A percentile compares a stretch with the other conserved stretches of the same genome.
These are phyloP conservation scores for Cotesia congregata DNA, from an alignment of 2,888 invertebrate genomes.

Conservation along the genomic window DNA sequence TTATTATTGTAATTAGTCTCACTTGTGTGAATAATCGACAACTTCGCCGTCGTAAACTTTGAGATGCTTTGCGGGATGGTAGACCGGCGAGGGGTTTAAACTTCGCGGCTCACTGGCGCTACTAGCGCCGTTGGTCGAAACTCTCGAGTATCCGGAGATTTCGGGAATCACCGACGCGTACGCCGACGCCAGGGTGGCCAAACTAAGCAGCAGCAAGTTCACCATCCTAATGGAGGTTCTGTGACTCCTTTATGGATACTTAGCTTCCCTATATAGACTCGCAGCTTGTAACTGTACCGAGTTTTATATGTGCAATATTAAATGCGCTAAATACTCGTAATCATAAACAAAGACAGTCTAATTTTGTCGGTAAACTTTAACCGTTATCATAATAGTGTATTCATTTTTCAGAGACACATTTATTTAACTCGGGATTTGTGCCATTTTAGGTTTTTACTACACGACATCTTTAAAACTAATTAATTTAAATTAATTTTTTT, in stretches of 20 bases:
- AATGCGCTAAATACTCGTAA: constrained; percentile 51
- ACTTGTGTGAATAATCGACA: constrained; percentile 57
- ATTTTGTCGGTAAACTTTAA: constrained; percentile 53
- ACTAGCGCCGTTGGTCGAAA: constrained; percentile 55
- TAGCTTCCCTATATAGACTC: constrained; percentile 44
- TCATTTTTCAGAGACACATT: background rate
- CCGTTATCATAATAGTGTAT: constrained; percentile 48
- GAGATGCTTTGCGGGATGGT: constrained; percentile 51
- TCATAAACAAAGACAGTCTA: constrained; percentile 52
- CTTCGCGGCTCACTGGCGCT: constrained; percentile 50
- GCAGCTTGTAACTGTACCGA: constrained; percentile 61
- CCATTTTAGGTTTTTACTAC: too few species aligned
- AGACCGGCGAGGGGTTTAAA: constrained; percentile 59
- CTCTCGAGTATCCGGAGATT: constrained; percentile 57
- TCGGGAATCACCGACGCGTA: constrained; percentile 46
- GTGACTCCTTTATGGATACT: constrained; percentile 13
- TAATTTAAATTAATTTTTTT: too few species aligned
- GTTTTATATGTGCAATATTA: background rate
- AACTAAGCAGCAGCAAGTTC: constrained; percentile 33
- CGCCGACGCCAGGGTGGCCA: constrained; percentile 21
- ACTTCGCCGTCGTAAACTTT: constrained; percentile 61
- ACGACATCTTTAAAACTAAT: too few species aligned
- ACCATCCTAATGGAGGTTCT: constrained; percentile 40
- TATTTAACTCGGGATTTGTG: too few species aligned
- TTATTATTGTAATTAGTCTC: constrained; percentile 32